Evolutionary conservation across 1,140 invertebrate species (phyloP).

Genomic region (Drosophila ironensis): DNA sequence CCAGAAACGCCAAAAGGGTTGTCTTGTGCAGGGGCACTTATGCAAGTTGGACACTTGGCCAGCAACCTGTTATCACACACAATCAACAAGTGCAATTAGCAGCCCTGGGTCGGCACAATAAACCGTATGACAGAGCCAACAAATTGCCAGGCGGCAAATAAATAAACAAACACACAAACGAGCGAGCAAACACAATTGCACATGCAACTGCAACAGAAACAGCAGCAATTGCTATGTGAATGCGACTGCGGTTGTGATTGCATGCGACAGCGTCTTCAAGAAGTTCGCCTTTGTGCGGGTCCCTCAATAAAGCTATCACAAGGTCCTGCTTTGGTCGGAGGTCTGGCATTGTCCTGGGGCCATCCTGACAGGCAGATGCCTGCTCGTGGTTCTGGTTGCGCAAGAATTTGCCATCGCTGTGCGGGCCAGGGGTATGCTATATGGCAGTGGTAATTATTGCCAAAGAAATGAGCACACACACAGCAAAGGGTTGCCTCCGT

Average conservation of each 20-base stretch:
- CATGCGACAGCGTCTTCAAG: conserved; percentile 25
- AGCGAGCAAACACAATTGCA: conserved; percentile 37
- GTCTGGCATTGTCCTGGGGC: conserved; percentile 14
- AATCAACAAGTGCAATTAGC: conserved; percentile 78
- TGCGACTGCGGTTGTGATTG: conserved; percentile 1
- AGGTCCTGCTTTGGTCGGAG: conserved; percentile 8
- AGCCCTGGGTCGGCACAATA: conserved; percentile 62
- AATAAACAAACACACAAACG: conserved; percentile 29
- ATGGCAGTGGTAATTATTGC: conserved; percentile 26
- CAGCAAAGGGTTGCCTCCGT: no score
- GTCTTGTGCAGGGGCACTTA: conserved; percentile 69
- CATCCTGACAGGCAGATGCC: no score
- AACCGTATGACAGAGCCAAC: conserved; percentile 76
- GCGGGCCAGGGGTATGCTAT: conserved; percentile 12
- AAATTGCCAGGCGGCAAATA: conserved; percentile 62
- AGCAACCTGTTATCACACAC: conserved; percentile 67
- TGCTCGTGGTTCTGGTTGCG: conserved; percentile 30
- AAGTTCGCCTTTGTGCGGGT: conserved; percentile 21
- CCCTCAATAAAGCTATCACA: conserved; percentile 43
- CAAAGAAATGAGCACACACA: conserved; percentile 36
- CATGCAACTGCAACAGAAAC: conserved; percentile 18
- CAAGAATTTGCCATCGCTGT: conserved; percentile 23
- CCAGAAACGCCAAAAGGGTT: conserved; percentile 36
- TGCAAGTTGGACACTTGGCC: conserved; percentile 41
- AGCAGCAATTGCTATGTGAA: conserved; percentile 10